These are phyloP conservation scores for Oreonectes daqikongensis DNA, from an alignment of 2,797 vertebrate genomes.

Conservation along the genomic window DNA sequence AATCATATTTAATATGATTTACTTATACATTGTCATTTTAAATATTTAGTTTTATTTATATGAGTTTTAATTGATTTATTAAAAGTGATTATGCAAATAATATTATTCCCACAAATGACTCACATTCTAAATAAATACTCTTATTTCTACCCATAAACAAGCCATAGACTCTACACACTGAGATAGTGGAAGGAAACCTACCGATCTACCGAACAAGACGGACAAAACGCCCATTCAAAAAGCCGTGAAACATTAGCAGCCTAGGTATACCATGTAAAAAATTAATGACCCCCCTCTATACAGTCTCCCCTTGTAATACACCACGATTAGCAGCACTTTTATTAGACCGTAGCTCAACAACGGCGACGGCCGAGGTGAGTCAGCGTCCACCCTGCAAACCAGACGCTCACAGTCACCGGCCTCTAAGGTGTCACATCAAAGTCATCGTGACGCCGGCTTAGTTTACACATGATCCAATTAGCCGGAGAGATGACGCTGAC, in stretches of 20 bases:
- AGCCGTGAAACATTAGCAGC: slow-evolving; percentile 62
- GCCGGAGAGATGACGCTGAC: slow-evolving; percentile 84
- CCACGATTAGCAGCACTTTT: slow-evolving; percentile 77
- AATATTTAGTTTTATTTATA: neutral
- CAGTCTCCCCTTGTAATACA: slow-evolving; percentile 78
- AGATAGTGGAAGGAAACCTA: slow-evolving; percentile 18
- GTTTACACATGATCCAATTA: slow-evolving; percentile 98
- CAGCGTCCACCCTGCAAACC: slow-evolving; percentile 14
- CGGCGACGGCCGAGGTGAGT: neutral
- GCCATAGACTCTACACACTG: neutral
- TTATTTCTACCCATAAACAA: neutral
- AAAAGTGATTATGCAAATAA: neutral
- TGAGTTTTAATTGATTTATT: neutral
- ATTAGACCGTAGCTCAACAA: slow-evolving; percentile 44
- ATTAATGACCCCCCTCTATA: slow-evolving; percentile 82
- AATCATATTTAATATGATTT: too few species aligned
- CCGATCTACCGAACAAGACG: slow-evolving; percentile 28
- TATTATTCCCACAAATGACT: neutral
- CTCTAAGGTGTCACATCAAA: slow-evolving; percentile 84
- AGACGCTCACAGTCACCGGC: slow-evolving; percentile 49
- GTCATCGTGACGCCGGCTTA: slow-evolving; percentile 84
- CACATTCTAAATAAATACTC: neutral
- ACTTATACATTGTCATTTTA: too few species aligned
- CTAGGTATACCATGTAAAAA: slow-evolving; percentile 83
- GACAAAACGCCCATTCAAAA: slow-evolving; percentile 44